Conservation (phyloP, 2,113 vertebrate species). For the Pardalotus punctatus region DNA sequence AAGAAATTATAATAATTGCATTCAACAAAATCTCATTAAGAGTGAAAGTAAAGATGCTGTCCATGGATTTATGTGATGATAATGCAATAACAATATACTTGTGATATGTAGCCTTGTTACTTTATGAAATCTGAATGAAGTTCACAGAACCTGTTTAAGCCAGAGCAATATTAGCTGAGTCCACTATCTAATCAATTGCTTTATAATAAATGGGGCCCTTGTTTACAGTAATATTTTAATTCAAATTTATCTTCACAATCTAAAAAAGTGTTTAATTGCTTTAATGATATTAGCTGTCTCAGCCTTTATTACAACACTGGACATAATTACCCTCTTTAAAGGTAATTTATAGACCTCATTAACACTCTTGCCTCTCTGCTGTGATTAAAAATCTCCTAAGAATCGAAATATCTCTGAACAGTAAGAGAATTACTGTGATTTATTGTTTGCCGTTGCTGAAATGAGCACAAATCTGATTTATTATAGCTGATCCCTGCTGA, state of each 20-base stretch:
- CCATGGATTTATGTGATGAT: neutral
- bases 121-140: neutral
- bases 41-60: neutral
- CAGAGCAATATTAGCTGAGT: neutral
- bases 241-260: constrained; percentile 78
- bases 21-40: neutral
- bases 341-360: constrained; percentile 85
- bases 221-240: constrained; percentile 67
- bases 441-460: constrained; percentile 68
- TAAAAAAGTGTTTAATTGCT: constrained; percentile 75
- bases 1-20: neutral
- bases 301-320: constrained; percentile 68
- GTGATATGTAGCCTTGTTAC: neutral
- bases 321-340: constrained; percentile 74
- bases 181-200: constrained; percentile 19
- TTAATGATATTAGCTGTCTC: constrained; percentile 74
- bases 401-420: constrained; percentile 70
- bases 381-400: constrained; percentile 74
- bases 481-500: constrained; percentile 43
- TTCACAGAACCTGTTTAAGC: neutral
- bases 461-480: constrained; percentile 63
- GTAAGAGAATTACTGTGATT: constrained; percentile 70
- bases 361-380: constrained; percentile 77
- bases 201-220: constrained; percentile 12
- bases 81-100: neutral